A percentile compares a stretch with the other conserved stretches of the same genome.
phyloP scores from a whole-genome alignment of 2,113 vertebrate species.

The Eudyptes chrysolophus region DNA sequence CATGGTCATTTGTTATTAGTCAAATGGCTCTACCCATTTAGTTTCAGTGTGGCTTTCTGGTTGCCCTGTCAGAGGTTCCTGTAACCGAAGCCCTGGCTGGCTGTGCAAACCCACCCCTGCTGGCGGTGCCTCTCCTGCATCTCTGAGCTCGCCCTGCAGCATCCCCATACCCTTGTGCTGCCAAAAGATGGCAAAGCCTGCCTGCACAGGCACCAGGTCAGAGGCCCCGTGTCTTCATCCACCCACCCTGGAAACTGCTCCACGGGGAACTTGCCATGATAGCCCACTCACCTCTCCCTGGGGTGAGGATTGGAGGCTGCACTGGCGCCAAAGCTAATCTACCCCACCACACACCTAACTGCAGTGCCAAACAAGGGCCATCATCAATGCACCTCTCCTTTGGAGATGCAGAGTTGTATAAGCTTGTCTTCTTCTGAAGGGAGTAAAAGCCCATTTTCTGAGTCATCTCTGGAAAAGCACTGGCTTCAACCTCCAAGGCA shows the following conservation, averaged over 20 bases:
- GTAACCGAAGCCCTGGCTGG: not conserved
- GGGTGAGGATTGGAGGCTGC: not conserved
- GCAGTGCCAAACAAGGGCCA: not conserved
- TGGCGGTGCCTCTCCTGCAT: not conserved
- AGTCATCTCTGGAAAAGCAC: not conserved
- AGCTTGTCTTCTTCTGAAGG: not conserved
- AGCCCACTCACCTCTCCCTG: not conserved
- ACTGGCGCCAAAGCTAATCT: not conserved
- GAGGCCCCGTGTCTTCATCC: not conserved
- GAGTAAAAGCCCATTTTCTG: not conserved
- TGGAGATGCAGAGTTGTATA: not conserved
- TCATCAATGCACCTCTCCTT: not conserved
- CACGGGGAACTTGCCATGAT: not conserved
- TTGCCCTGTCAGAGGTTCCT: not conserved
- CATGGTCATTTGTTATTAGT: not conserved
- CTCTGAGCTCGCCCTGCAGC: not conserved
- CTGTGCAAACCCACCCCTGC: not conserved
- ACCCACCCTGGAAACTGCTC: not conserved
- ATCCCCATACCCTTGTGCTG: not conserved
- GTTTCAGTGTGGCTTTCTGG: not conserved
- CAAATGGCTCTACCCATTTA: not conserved
- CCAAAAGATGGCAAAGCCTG: not conserved
- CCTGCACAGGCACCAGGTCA: rapidly evolving
- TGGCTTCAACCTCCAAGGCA: not conserved
- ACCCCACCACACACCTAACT: rapidly evolving